These are phyloP conservation scores for Lithobates pipiens DNA, from an alignment of 2,797 vertebrate genomes.

Conservation along the genomic window DNA sequence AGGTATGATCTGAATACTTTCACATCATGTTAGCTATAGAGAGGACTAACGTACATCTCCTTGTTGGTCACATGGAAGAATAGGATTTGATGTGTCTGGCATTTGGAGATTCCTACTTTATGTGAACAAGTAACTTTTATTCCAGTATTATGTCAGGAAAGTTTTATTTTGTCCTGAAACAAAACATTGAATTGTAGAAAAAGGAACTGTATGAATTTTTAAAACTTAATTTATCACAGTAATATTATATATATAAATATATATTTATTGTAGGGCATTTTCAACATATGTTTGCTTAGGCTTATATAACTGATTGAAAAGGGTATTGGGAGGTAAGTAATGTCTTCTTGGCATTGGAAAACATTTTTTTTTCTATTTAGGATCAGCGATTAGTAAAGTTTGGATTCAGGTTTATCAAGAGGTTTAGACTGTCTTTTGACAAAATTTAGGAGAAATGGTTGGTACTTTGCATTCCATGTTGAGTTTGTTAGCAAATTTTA, in stretches of 20 bases:
- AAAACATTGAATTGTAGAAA: background rate
- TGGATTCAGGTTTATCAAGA: too few species aligned
- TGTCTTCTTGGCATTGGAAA: too few species aligned
- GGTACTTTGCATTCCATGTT: too few species aligned
- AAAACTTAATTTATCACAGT: background rate
- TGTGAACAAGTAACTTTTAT: background rate
- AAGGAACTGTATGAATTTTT: background rate
- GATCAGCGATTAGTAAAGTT: too few species aligned
- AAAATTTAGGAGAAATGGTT: too few species aligned
- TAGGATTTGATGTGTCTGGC: background rate
- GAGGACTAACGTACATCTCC: background rate
- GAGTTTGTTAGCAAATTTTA: too few species aligned
- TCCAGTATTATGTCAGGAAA: background rate
- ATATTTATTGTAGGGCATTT: background rate
- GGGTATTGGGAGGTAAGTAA: too few species aligned
- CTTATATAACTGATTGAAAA: background rate
- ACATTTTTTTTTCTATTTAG: too few species aligned
- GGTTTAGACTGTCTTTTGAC: too few species aligned
- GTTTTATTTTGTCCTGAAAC: constrained; percentile 25
- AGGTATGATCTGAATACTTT: background rate
- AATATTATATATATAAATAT: background rate
- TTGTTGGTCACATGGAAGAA: background rate
- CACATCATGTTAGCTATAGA: background rate
- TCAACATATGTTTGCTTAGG: background rate
- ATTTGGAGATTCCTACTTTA: background rate